phyloP scores from a whole-genome alignment of 2,797 vertebrate species.

The Lindbergichthys nudifrons region DNA sequence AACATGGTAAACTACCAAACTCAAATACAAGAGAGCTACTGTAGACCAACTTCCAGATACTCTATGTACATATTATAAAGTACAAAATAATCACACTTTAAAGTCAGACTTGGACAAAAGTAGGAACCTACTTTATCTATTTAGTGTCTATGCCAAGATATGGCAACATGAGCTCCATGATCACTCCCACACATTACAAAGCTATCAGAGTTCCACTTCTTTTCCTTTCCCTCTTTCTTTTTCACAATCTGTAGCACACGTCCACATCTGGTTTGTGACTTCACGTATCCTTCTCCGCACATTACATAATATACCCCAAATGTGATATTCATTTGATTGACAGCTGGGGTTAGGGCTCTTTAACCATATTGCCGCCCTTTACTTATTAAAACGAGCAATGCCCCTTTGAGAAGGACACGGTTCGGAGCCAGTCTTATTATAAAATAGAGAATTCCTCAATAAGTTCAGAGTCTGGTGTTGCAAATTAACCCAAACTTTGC shows the following conservation, averaged over 20 bases:
- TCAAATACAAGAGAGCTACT: conserved; percentile 33
- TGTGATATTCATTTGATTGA: conserved; percentile 47
- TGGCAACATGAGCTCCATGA: conserved; percentile 29
- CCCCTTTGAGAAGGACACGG: not conserved
- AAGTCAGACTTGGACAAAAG: conserved; percentile 48
- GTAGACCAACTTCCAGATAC: conserved; percentile 39
- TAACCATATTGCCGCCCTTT: conserved; percentile 10
- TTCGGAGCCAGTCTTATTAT: conserved; percentile 13
- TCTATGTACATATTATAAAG: conserved; percentile 53
- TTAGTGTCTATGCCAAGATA: conserved; percentile 54
- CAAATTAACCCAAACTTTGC: conserved; percentile 22
- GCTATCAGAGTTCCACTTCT: conserved; percentile 39
- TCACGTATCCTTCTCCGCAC: conserved; percentile 8
- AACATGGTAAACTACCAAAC: conserved; percentile 37
- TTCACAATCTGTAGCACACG: conserved; percentile 33
- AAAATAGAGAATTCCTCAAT: conserved; percentile 23
- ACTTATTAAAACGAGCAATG: conserved; percentile 27
- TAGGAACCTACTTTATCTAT: conserved; percentile 32
- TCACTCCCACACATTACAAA: conserved; percentile 29
- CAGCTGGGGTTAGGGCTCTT: conserved; percentile 11
- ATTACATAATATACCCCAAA: not conserved
- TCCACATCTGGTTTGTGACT: conserved; percentile 18
- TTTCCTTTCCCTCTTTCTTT: conserved; percentile 30
- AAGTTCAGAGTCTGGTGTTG: conserved; percentile 19
- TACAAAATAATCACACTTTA: conserved; percentile 40